Evolutionary conservation across 2,113 vertebrate genomes (phyloP).

Genomic region (Catharus minimus): DNA sequence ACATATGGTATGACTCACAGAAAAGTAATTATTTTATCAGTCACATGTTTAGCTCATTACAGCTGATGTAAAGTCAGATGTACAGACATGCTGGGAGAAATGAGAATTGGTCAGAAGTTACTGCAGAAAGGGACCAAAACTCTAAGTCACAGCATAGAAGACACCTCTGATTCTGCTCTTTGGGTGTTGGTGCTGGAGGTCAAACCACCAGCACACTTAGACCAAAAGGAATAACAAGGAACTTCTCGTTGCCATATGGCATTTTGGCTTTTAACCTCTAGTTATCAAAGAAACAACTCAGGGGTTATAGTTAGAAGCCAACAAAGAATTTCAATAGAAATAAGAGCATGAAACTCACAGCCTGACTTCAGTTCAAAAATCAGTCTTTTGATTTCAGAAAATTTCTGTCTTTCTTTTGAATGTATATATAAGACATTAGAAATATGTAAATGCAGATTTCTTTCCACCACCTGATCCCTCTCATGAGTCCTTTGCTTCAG

Average conservation of each 20-base stretch:
- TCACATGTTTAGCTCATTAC: background rate
- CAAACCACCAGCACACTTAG: background rate
- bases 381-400: background rate
- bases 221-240: background rate
- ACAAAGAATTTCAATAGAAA: background rate
- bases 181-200: background rate
- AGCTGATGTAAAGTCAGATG: background rate
- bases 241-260: background rate
- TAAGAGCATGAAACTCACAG: background rate
- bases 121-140: background rate
- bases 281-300: background rate
- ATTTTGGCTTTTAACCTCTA: background rate
- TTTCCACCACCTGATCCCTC: background rate
- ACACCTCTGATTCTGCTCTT: background rate
- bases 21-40: constrained; percentile 16
- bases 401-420: background rate
- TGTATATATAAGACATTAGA: background rate
- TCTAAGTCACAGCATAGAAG: accelerated
- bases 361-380: background rate
- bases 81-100: background rate
- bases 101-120: background rate
- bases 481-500: background rate
- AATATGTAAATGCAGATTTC: background rate
- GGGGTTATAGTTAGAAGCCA: background rate
- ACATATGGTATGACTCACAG: background rate